Evolutionary conservation across 2,797 vertebrate species (phyloP).

Genomic region (Xenentodon cancila): DNA sequence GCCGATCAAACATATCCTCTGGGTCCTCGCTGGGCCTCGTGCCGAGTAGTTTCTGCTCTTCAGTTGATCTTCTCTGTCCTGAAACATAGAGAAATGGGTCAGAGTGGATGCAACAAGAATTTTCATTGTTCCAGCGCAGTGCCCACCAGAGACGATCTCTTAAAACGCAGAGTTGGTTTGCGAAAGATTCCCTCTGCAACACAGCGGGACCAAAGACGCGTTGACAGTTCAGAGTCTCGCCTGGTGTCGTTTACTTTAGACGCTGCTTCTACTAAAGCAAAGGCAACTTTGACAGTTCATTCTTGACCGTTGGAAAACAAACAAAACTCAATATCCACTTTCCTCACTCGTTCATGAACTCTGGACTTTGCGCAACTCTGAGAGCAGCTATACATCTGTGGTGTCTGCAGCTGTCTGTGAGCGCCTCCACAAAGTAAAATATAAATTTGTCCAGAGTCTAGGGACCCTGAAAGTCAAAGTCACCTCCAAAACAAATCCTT

Average conservation of each 20-base stretch:
- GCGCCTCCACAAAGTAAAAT: background rate
- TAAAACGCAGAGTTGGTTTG: slow-evolving; percentile 60
- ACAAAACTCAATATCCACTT: background rate
- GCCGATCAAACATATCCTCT: slow-evolving; percentile 61
- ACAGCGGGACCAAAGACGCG: slow-evolving; percentile 28
- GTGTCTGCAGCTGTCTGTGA: background rate
- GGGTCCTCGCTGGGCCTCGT: slow-evolving; percentile 55
- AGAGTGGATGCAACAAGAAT: slow-evolving; percentile 52
- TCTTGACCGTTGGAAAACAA: background rate
- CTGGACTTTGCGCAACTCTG: background rate
- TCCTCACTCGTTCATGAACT: background rate
- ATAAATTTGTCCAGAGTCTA: slow-evolving; percentile 1
- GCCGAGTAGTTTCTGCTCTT: slow-evolving; percentile 65
- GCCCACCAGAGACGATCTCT: slow-evolving; percentile 46
- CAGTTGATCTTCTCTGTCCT: slow-evolving; percentile 62
- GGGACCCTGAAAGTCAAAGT: slow-evolving; percentile 19
- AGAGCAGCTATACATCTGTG: background rate
- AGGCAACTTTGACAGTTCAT: background rate
- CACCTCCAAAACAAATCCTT: slow-evolving; percentile 34
- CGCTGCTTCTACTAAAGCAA: background rate
- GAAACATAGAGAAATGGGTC: slow-evolving; percentile 68
- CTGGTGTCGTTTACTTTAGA: slow-evolving; percentile 21
- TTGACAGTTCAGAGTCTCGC: slow-evolving; percentile 26
- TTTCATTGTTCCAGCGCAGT: slow-evolving; percentile 51
- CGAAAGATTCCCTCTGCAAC: slow-evolving; percentile 63